Base-by-base conservation (phyloP, 2,888 invertebrate species). In the Drosophila prolongata region DNA sequence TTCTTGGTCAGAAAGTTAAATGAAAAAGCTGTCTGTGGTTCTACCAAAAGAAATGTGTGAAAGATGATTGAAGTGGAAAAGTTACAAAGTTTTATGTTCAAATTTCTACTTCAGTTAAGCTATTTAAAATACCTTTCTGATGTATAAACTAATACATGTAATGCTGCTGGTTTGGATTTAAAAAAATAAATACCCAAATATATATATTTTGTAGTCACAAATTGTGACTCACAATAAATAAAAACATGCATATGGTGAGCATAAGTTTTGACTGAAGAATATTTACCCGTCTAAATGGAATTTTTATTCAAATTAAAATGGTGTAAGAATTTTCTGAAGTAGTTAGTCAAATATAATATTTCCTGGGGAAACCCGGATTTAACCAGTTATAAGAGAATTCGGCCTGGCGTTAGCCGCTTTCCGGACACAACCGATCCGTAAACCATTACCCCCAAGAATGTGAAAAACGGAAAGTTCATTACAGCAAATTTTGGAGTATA, bases 361-460 rank as follows among this genome's bases (percentile, higher is more conserved):
- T 46, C 5, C 0, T 4, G 4, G 5, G 10, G 5, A 14, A 16
- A 27, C 2, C 10, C 54, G 13, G 9, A 1, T 65, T 1, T 6
- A 47, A 14, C 16, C 24, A 30, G 40, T 47, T 16, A 6, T 11
- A 10, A 11, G 35, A 16, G 24, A n/a, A 11, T 5, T 1, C 1
- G 0, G 4, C 8, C n/a, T 27, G 9, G 0, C 9, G 2, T 13
- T 14, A 30, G 5, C 10, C 14, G 3, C 8, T 14, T 42, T 47
- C 37, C 30, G 34, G 43, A 6, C 30, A 47, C 65, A 52, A 34
- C 43, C 50, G 10, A 14, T n/a, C 16, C 10, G 35, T 40, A 6
- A 34, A 30, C 35, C 62, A 37, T 62, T 64, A 56, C 46, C 52
- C 53, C 35, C 30, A 64, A 43, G 70, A 70, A 70, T 62, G 70